Conservation (phyloP, 1,140 invertebrate genomes). For the Spodoptera frugiperda region DNA sequence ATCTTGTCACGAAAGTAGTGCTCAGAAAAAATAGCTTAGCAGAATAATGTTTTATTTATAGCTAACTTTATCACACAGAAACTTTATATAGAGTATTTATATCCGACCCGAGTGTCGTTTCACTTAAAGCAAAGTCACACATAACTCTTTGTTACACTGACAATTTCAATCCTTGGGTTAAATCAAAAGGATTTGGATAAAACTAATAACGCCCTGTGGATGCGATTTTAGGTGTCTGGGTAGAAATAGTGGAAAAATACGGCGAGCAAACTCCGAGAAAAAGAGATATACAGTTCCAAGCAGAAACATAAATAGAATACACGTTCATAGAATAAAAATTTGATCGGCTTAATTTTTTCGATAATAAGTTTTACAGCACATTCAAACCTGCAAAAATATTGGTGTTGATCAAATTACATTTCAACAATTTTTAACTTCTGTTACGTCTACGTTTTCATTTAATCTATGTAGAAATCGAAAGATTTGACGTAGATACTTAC, state of each 20-base stretch:
- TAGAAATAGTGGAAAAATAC: background rate
- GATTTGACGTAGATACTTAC: too few species aligned
- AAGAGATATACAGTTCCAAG: too few species aligned
- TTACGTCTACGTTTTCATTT: too few species aligned
- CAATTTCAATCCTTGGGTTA: conserved; percentile 46
- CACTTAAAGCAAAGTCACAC: conserved; percentile 45
- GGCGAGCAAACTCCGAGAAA: background rate
- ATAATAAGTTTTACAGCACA: too few species aligned
- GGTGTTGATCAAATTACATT: too few species aligned
- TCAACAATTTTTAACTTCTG: too few species aligned
- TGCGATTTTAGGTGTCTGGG: background rate
- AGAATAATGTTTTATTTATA: conserved; percentile 50
- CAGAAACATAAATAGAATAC: too few species aligned
- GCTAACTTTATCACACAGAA: conserved; percentile 33
- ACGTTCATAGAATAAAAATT: too few species aligned
- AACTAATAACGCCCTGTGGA: conserved; percentile 13
- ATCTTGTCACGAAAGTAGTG: background rate
- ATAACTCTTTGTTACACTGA: conserved; percentile 51
- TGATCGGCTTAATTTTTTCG: too few species aligned
- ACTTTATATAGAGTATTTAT: conserved; percentile 41
- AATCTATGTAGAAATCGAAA: too few species aligned
- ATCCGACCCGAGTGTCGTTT: conserved; percentile 47
- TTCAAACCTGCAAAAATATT: too few species aligned
- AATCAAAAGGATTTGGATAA: conserved; percentile 40
- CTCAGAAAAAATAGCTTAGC: conserved; percentile 20